Percentiles rank a stretch among this genome's conserved stretches.
phyloP scores from a whole-genome alignment of 2,113 vertebrate species.

The Delphinus delphis region DNA sequence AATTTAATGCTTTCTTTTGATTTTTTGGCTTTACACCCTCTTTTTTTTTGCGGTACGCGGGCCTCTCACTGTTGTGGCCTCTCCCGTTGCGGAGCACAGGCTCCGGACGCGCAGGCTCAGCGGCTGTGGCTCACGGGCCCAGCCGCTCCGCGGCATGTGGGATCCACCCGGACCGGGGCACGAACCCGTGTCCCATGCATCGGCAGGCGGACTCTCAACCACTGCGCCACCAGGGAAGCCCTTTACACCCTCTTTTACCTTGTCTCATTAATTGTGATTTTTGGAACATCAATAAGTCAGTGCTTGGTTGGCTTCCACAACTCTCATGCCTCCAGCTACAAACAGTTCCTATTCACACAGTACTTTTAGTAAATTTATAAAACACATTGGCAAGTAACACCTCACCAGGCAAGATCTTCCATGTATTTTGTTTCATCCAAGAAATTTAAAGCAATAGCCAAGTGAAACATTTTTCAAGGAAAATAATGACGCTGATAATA shows the following conservation, averaged over 20 bases:
- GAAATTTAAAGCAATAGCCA: not conserved
- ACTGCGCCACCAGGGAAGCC: too few species aligned
- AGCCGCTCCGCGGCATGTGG: too few species aligned
- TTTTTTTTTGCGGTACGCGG: not conserved
- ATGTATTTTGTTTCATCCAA: constrained; percentile 2
- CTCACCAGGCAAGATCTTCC: not conserved
- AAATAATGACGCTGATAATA: not conserved
- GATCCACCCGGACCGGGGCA: too few species aligned
- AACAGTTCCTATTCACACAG: not conserved
- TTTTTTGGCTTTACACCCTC: not conserved
- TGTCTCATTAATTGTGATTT: constrained; percentile 13
- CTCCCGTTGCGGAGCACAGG: too few species aligned
- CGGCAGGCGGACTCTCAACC: too few species aligned
- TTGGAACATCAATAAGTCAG: not conserved
- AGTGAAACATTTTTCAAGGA: not conserved
- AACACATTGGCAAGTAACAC: not conserved
- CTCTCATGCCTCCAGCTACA: not conserved
- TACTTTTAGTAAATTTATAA: not conserved
- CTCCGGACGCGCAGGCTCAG: too few species aligned
- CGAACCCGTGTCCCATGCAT: too few species aligned
- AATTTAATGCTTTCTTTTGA: not conserved
- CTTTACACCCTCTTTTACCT: not conserved
- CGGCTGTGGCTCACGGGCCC: too few species aligned
- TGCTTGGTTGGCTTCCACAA: not conserved
- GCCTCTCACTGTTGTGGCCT: too few species aligned